A percentile compares a stretch with the other conserved stretches of the same genome.
These are phyloP conservation scores for Noctua janthina DNA, from an alignment of 2,888 invertebrate species.

Conservation along the genomic window DNA sequence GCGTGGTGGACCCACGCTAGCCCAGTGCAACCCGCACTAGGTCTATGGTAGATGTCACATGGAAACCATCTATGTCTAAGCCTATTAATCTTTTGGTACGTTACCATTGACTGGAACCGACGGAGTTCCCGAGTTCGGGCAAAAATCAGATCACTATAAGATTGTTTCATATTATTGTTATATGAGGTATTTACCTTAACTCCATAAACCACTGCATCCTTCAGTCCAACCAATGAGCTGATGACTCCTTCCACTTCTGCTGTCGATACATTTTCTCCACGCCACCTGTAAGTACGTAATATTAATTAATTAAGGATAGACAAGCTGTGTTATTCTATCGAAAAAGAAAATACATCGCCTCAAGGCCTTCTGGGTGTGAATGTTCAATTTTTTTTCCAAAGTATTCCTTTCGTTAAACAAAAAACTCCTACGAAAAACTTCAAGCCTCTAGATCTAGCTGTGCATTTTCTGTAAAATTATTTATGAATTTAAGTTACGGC, in stretches of 20 bases:
- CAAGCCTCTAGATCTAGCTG: not conserved
- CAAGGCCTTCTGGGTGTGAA: too few species aligned
- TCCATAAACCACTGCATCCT: conserved; percentile 97
- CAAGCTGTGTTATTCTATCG: not conserved
- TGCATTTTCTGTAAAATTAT: not conserved
- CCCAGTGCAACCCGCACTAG: not conserved
- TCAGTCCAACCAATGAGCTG: conserved; percentile 94
- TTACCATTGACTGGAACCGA: not conserved
- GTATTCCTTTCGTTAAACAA: too few species aligned
- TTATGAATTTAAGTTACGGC: not conserved
- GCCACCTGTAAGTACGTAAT: conserved; percentile 91
- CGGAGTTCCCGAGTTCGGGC: not conserved
- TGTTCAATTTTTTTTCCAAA: too few species aligned
- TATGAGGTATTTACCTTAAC: conserved; percentile 92
- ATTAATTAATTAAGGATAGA: not conserved
- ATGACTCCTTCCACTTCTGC: conserved; percentile 98
- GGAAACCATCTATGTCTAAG: not conserved
- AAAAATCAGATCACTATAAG: not conserved
- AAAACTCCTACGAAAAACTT: not conserved
- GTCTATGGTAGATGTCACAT: not conserved
- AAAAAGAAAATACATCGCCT: not conserved
- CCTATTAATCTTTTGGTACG: not conserved
- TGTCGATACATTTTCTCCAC: conserved; percentile 99
- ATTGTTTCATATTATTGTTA: not conserved
- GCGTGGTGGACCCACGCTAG: not conserved